A percentile compares a stretch with the other conserved stretches of the same genome.
These are phyloP conservation scores for Nibea coibor DNA, from an alignment of 2,113 vertebrate genomes.

Conservation along the genomic window DNA sequence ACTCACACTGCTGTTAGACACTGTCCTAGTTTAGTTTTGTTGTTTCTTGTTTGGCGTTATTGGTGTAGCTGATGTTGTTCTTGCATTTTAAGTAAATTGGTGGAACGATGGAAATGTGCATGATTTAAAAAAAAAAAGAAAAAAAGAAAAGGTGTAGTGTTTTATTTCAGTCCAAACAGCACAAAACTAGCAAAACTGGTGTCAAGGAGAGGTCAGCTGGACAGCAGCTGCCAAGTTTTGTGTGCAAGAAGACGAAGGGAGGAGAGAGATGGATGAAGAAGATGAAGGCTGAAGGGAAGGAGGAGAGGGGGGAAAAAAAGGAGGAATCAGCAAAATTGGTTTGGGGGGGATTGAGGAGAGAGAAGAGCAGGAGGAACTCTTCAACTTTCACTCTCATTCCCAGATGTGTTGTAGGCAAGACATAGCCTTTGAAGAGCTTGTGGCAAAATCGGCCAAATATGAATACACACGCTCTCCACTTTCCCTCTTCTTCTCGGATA, in stretches of 20 bases:
- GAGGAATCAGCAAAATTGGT: constrained; percentile 76
- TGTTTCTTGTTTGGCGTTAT: constrained; percentile 8
- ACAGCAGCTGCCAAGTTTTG: constrained; percentile 59
- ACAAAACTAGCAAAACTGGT: constrained; percentile 40
- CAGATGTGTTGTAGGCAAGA: constrained; percentile 82
- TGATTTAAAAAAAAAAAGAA: constrained; percentile 28
- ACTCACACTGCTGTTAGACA: constrained; percentile 37
- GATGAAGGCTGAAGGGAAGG: constrained; percentile 36
- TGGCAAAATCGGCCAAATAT: constrained; percentile 80
- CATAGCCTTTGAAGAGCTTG: constrained; percentile 83
- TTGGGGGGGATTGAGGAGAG: constrained; percentile 49
- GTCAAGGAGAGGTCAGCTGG: constrained; percentile 59
- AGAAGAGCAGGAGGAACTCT: constrained; percentile 74
- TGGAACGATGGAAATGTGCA: constrained; percentile 46
- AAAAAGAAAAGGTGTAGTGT: constrained; percentile 40
- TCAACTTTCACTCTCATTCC: constrained; percentile 82
- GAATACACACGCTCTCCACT: constrained; percentile 60
- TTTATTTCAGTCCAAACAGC: constrained; percentile 61
- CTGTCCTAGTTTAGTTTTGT: constrained; percentile 26
- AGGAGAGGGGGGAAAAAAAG: constrained; percentile 41
- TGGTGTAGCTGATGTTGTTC: constrained; percentile 41
- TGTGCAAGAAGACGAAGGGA: constrained; percentile 7
- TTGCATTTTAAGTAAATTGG: constrained; percentile 11
- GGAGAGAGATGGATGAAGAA: not conserved
- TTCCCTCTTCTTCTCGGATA: constrained; percentile 56